phyloP scores from a whole-genome alignment of 1,140 invertebrate species.

The Pseudomyrmex gracilis region DNA sequence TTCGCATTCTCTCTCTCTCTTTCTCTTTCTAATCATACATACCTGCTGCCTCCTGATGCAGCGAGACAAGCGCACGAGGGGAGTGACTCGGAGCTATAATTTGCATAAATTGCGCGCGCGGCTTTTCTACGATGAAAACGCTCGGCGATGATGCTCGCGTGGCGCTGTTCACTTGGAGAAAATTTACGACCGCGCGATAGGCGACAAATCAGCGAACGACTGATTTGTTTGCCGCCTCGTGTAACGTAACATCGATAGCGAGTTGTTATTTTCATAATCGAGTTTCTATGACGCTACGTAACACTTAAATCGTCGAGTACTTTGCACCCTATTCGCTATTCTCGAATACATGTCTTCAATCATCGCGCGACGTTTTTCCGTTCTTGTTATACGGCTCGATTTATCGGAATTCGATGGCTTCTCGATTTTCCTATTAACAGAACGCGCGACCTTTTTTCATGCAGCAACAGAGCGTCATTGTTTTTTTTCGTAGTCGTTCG shows the following conservation, averaged over 20 bases:
- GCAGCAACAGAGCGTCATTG: no score
- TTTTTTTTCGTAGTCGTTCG: no score
- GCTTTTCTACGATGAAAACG: constrained; percentile 42
- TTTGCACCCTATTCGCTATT: background rate
- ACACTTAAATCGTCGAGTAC: background rate
- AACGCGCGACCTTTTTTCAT: no score
- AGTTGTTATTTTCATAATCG: constrained; percentile 17
- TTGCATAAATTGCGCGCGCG: constrained; percentile 43
- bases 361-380: no score
- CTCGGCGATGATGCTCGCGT: constrained; percentile 9
- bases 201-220: constrained; percentile 37
- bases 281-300: background rate
- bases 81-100: constrained; percentile 48
- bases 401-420: no score
- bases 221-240: constrained; percentile 24
- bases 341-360: no score
- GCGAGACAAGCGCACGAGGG: background rate
- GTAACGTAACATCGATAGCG: constrained; percentile 19
- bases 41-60: constrained; percentile 32
- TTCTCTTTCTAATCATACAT: constrained; percentile 26
- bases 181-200: constrained; percentile 24
- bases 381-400: no score
- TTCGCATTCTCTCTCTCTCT: constrained; percentile 9
- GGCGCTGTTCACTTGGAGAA: background rate
- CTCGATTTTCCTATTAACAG: no score